Base-by-base conservation (phyloP, 2,797 vertebrate species). In the Myotis pilosus region DNA sequence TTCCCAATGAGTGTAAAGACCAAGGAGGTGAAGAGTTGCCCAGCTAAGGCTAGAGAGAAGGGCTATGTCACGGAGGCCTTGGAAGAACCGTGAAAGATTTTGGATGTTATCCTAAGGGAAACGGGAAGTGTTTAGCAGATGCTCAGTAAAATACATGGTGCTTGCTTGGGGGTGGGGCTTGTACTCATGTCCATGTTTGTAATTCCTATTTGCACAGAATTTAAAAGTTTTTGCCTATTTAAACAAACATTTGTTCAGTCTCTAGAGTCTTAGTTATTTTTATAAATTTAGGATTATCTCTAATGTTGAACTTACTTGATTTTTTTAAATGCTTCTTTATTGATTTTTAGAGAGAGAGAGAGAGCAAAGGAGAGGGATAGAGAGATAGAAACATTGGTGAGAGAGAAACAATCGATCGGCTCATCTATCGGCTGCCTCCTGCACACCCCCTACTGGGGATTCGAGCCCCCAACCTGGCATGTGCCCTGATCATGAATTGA, bases 241-340 rank as follows among this genome's bases (percentile, higher is more conserved):
- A 89, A 89, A 87, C 72, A 28, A 71, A 79, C 28, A 62, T 66
- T 87, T 25, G 23, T 79, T 80, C 28, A 76, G 9, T 49, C 53
- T 60, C 19, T 72, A 89, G 60, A 92, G 69, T 93, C 22, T 71
- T 82, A 44, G 41, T 44, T 44, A 74, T 57, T 79, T 94, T 92
- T 62, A 38, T 74, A 20, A 92, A 68, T 28, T 47, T 47, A 47
- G 47, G 12, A 47, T 47, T 47, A 47, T 47, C 47, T 47, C 47
- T 47, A 47, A 47, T 12, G 47, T 47, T 47, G 47, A 47, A 47
- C 47, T 47, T 47, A 47, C 47, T 47, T 47, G 12, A 47, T 47
- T 47, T 47, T 47, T 47, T 47, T 0, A 3, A 47, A 13, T 47
- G 47, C 47, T 47, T 47, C 44, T 47, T 47, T 47, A 47, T 47